Conservation (phyloP, 64 coral and sea anemone species). For the Dendronephthya gigantea region DNA sequence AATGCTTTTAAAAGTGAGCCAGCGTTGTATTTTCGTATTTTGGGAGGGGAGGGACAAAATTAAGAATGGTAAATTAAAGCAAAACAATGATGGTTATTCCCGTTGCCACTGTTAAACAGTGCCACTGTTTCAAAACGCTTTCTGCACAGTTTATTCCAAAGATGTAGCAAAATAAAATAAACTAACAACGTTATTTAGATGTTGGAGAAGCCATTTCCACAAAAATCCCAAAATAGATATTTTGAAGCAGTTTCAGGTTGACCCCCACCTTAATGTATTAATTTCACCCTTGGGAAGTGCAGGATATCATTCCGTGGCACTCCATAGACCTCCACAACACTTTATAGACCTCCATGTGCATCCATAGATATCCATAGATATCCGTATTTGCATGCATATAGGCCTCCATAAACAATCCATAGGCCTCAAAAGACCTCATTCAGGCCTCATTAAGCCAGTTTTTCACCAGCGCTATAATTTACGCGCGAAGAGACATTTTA, state of each 20-base stretch:
- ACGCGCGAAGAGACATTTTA: no score
- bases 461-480: no score
- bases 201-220: not conserved
- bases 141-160: not conserved
- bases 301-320: no score
- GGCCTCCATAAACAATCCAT: no score
- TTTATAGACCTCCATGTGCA: no score
- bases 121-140: not conserved
- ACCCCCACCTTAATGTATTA: slow-evolving; percentile 1
- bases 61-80: not conserved
- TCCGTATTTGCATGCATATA: no score
- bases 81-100: not conserved
- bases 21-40: not conserved
- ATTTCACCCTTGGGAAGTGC: no score
- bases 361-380: no score
- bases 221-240: not conserved
- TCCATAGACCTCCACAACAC: no score
- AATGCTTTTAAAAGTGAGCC: not conserved
- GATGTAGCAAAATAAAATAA: not conserved
- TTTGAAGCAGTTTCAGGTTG: not conserved
- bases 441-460: no score
- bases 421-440: no score
- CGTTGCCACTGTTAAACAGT: not conserved
- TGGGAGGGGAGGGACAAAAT: not conserved
- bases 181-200: not conserved